A percentile compares a stretch with the other conserved stretches of the same genome.
phyloP scores from a whole-genome alignment of 2,113 vertebrate genomes.

The Otolemur garnettii region DNA sequence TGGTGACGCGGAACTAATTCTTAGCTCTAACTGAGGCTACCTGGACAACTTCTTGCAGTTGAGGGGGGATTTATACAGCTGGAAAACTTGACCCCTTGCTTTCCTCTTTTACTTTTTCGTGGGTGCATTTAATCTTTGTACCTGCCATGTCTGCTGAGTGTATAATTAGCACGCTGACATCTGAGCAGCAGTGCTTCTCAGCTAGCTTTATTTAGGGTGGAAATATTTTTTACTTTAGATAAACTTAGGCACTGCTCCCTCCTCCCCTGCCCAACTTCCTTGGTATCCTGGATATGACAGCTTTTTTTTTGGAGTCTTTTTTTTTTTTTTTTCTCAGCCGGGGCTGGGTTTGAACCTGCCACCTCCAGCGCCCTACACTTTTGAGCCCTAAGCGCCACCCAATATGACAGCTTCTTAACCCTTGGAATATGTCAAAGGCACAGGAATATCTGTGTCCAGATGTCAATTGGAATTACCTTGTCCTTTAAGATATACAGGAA shows the following conservation, averaged over 20 bases:
- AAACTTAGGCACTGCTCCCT: constrained; percentile 48
- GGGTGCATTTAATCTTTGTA: constrained; percentile 79
- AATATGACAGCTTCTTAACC: constrained; percentile 52
- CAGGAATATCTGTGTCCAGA: background rate
- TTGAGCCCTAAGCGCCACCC: too few relatives aligned
- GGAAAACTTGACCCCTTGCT: constrained; percentile 66
- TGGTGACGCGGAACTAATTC: constrained; percentile 13
- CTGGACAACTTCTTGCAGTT: constrained; percentile 26
- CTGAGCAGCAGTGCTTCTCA: constrained; percentile 72
- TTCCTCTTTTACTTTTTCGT: constrained; percentile 63
- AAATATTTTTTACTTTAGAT: constrained; percentile 75
- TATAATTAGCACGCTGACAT: constrained; percentile 83
- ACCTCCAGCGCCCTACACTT: too few relatives aligned
- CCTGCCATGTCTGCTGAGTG: constrained; percentile 72
- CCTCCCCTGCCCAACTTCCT: background rate
- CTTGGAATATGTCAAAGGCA: constrained; percentile 18
- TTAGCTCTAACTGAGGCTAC: constrained; percentile 28
- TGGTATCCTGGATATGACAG: constrained; percentile 31
- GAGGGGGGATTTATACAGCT: constrained; percentile 37
- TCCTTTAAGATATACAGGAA: background rate
- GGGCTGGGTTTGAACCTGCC: too few relatives aligned
- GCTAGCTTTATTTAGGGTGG: constrained; percentile 74
- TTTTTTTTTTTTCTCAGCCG: too few relatives aligned
- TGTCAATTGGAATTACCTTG: background rate
- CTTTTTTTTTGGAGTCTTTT: background rate